Base-by-base conservation (phyloP, 2,888 invertebrate genomes). In the Prenolepis imparis region DNA sequence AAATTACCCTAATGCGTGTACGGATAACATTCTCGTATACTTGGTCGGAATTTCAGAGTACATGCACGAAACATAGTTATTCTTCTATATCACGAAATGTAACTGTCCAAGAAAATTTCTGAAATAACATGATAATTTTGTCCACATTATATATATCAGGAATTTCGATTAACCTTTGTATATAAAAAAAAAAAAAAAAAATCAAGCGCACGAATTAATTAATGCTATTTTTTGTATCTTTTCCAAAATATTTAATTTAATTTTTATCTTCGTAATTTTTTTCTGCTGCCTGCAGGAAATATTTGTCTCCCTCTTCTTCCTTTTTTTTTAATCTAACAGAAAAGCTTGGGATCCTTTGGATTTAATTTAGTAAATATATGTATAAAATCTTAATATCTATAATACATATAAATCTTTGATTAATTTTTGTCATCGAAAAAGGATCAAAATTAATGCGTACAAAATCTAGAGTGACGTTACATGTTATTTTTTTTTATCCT, bases 1-100 rank as follows among this genome's bases (percentile, higher is more conserved):
- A 78, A 78, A 78, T 78, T 77, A 18, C 72, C 57, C 39, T 78
- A 78, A 78, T 72, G 73, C 72, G 57, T 72, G 57, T 57, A 78
- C 52, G 36, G 48, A 44, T 24, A 52, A 21, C 72, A 59, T 32
- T 78, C 73, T 41, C 57, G n/a, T 59, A 72, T 72, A 70, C 78
- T 57, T 32, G 78, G 28, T 21, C 28, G 18, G 57, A 78, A 72
- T 72, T 72, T 41, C 78, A 41, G 57, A 78, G 55, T 24, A 28
- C 52, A 21, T 64, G 48, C 21, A 64, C 24, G 48, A 21, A 52
- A 66, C 36, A 48, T 52, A 48, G 75, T 41, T 41, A 74, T 74
- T 74, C 28, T 75, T 75, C 36, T 52, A 12, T 75, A 39, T 18
- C 41, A 24, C 68, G 9, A 68, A 67, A 39, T 24, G 48, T 48